phyloP scores from a whole-genome alignment of 2,113 vertebrate genomes.

The Lutjanus erythropterus region DNA sequence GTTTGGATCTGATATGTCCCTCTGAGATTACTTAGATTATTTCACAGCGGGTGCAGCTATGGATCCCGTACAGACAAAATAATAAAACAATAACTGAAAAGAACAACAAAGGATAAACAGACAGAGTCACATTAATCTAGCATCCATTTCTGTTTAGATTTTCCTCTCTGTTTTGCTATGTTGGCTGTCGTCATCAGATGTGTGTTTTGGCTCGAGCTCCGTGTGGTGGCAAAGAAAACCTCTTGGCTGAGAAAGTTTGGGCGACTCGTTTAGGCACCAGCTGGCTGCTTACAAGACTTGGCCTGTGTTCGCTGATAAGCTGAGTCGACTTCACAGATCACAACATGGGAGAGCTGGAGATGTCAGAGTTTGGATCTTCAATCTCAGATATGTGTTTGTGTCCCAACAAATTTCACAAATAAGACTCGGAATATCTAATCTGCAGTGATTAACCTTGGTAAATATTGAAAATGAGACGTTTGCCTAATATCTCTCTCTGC shows the following conservation, averaged over 20 bases:
- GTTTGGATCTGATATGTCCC: slow-evolving; percentile 19
- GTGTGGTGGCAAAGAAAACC: slow-evolving; percentile 36
- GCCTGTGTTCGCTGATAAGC: slow-evolving; percentile 32
- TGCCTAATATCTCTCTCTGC: neutral
- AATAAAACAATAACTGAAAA: neutral
- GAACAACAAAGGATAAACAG: slow-evolving; percentile 2
- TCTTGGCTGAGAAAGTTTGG: slow-evolving; percentile 60
- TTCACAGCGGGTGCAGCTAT: neutral
- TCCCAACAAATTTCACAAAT: slow-evolving; percentile 35
- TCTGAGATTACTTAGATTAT: slow-evolving; percentile 35
- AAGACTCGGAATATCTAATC: slow-evolving; percentile 13
- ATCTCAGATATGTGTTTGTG: slow-evolving; percentile 33
- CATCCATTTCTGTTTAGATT: neutral
- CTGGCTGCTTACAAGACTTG: slow-evolving; percentile 68
- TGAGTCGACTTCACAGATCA: slow-evolving; percentile 42
- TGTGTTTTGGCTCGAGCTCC: slow-evolving; percentile 57
- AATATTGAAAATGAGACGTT: slow-evolving; percentile 22
- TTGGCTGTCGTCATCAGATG: slow-evolving; percentile 49
- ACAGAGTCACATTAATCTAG: neutral
- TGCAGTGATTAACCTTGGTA: slow-evolving; percentile 45
- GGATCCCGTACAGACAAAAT: neutral
- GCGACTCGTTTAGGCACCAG: slow-evolving; percentile 57
- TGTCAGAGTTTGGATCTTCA: slow-evolving; percentile 36
- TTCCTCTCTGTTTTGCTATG: neutral
- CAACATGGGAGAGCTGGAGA: slow-evolving; percentile 22